Conservation (phyloP, 2,888 invertebrate species). For the Drosophila subsilvestris region DNA sequence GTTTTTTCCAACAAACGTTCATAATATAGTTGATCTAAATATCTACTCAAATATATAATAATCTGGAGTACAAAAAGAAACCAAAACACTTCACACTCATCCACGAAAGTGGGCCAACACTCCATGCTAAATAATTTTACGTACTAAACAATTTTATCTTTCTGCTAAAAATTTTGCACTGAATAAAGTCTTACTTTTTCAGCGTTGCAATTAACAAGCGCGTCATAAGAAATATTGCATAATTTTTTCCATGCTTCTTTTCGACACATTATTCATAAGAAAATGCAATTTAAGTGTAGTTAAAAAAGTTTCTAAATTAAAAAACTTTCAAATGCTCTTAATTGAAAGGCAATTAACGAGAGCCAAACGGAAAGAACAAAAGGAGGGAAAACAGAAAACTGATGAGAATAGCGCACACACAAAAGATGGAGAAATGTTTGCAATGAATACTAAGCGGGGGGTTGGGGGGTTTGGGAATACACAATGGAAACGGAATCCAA, state of each 20-base stretch:
- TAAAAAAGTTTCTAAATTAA: slow-evolving; percentile 26
- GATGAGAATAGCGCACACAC: neutral
- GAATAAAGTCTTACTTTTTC: slow-evolving; percentile 24
- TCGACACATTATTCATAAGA: neutral
- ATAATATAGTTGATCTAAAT: neutral
- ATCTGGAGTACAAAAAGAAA: slow-evolving; percentile 6
- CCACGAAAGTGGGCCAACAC: slow-evolving; percentile 16
- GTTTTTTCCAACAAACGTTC: neutral
- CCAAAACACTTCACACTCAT: slow-evolving; percentile 34
- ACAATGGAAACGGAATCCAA: neutral
- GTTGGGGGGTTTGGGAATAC: neutral
- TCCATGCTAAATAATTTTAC: slow-evolving; percentile 6
- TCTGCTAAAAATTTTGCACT: slow-evolving; percentile 60
- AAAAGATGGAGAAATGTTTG: neutral
- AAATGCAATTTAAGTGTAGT: neutral
- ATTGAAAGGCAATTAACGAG: slow-evolving; percentile 48
- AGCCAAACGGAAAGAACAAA: neutral
- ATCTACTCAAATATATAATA: neutral
- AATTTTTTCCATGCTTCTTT: neutral
- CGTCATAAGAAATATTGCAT: slow-evolving; percentile 22
- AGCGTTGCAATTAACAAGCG: slow-evolving; percentile 60
- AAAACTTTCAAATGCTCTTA: slow-evolving; percentile 41
- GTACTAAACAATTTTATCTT: neutral
- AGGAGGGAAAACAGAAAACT: neutral
- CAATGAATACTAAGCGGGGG: neutral